These are phyloP conservation scores for Cephus pygmeus DNA, from an alignment of 2,888 invertebrate species.

Conservation along the genomic window DNA sequence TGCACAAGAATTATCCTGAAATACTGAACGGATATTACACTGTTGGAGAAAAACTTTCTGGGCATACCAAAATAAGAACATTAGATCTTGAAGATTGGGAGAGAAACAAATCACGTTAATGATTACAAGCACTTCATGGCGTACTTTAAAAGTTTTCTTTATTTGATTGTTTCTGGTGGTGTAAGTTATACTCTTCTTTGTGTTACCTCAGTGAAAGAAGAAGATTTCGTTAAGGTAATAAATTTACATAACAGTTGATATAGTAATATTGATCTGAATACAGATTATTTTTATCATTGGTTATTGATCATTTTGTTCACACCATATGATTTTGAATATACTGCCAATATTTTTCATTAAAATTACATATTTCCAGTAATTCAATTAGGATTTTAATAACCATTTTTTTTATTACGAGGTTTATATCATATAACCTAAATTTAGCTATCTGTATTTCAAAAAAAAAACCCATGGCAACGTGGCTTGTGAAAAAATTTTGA, in stretches of 20 bases:
- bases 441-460: too few relatives aligned
- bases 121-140: slow-evolving; percentile 68
- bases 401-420: too few relatives aligned
- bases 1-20: slow-evolving; percentile 74
- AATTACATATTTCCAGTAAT: too few relatives aligned
- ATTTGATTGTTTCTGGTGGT: slow-evolving; percentile 12
- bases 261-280: too few relatives aligned
- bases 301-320: too few relatives aligned
- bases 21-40: slow-evolving; percentile 77
- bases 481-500: neutral
- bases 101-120: slow-evolving; percentile 69
- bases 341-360: too few relatives aligned
- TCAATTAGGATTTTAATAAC: too few relatives aligned
- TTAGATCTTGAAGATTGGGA: slow-evolving; percentile 70
- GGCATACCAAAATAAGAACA: slow-evolving; percentile 61
- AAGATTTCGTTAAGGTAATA: neutral
- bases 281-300: too few relatives aligned
- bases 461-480: neutral
- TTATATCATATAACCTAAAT: too few relatives aligned
- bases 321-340: too few relatives aligned
- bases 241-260: too few relatives aligned
- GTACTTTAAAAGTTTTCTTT: slow-evolving; percentile 57
- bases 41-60: slow-evolving; percentile 72
- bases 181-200: slow-evolving; percentile 19
- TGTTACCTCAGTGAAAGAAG: neutral